phyloP scores from a whole-genome alignment of 2,113 vertebrate species.

The Psilopogon haemacephalus region DNA sequence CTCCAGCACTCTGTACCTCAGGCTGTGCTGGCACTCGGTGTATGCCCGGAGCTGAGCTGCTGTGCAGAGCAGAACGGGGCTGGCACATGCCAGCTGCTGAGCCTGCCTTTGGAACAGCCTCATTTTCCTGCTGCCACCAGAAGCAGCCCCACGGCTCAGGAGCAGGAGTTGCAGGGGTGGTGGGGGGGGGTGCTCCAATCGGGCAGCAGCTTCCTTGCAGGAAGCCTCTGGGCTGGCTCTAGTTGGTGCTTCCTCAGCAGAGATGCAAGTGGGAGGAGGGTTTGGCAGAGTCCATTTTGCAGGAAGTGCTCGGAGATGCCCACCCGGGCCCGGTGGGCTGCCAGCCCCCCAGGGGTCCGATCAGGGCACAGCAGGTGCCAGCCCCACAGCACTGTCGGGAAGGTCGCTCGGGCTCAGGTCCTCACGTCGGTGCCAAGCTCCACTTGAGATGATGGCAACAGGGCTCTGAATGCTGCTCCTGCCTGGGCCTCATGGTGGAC shows the following conservation, averaged over 20 bases:
- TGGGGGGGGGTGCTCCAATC: background rate
- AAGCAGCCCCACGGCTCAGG: background rate
- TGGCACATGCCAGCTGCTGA: background rate
- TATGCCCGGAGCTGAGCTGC: background rate
- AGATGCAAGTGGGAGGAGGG: background rate
- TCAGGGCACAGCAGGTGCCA: fast-evolving
- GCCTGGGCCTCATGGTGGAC: background rate
- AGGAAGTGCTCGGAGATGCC: background rate
- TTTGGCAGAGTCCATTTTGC: slow-evolving; percentile 9
- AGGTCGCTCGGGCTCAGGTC: background rate
- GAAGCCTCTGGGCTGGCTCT: background rate
- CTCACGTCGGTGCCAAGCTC: background rate
- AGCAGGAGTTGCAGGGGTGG: too few relatives aligned
- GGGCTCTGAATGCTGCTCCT: background rate
- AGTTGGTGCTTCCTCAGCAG: background rate
- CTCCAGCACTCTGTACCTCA: background rate
- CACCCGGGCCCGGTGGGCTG: background rate
- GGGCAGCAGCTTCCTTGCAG: background rate
- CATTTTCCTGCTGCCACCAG: background rate
- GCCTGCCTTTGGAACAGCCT: background rate
- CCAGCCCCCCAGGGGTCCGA: background rate
- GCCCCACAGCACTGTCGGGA: background rate
- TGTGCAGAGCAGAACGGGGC: background rate
- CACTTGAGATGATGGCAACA: background rate
- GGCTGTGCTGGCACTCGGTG: background rate